Evolutionary conservation across 2,113 vertebrate genomes (phyloP).

Genomic region (Antechinus stuartii): DNA sequence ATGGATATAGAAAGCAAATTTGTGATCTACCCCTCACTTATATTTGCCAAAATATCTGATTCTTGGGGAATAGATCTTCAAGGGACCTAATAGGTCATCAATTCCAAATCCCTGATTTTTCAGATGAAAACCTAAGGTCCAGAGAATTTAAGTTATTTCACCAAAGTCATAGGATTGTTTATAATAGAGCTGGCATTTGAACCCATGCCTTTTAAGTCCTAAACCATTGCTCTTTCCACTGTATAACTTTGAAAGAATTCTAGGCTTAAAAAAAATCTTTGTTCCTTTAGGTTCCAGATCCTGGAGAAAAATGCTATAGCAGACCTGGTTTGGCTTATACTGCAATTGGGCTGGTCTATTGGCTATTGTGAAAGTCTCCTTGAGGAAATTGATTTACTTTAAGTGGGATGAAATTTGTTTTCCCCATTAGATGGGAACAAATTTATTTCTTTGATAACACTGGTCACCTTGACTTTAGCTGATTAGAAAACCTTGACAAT

Average conservation of each 20-base stretch:
- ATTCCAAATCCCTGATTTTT: background rate
- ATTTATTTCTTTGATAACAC: conserved; percentile 60
- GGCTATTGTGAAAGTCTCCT: background rate
- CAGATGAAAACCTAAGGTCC: background rate
- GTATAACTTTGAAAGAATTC: background rate
- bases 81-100: background rate
- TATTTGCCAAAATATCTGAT: background rate
- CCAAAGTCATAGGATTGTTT: background rate
- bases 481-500: conserved; percentile 77
- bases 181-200: background rate
- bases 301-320: background rate
- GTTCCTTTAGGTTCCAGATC: background rate
- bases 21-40: background rate
- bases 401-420: conserved; percentile 41
- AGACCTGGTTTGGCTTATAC: background rate
- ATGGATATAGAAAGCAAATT: background rate
- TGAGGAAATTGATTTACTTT: conserved; percentile 3
- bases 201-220: background rate
- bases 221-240: background rate
- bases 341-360: background rate
- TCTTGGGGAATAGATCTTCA: background rate
- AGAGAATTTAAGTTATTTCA: background rate
- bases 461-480: conserved; percentile 63
- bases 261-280: background rate
- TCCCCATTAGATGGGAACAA: conserved; percentile 38